Conservation (phyloP, 2,888 invertebrate genomes). For the Suillia variegata region DNA sequence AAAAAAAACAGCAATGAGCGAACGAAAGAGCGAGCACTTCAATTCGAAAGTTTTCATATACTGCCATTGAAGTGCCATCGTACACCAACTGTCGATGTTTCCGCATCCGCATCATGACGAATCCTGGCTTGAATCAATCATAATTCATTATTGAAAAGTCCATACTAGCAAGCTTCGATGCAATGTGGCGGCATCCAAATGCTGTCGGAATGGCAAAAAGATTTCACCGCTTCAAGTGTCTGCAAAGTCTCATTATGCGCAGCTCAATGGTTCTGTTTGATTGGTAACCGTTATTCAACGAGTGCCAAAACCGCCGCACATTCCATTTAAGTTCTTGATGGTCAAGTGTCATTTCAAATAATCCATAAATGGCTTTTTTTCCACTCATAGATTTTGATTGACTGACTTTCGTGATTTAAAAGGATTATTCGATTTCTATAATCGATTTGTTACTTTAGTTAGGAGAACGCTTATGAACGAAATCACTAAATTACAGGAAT, state of each 20-base stretch:
- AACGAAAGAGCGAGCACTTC: neutral
- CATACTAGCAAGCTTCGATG: too few species aligned
- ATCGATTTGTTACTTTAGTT: too few species aligned
- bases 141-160: slow-evolving; percentile 2
- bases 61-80: slow-evolving; percentile 1
- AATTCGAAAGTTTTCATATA: neutral
- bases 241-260: slow-evolving; percentile 1
- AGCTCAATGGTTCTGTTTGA: neutral
- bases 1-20: neutral
- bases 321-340: neutral
- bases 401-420: neutral
- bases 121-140: slow-evolving; percentile 6
- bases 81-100: slow-evolving; percentile 1
- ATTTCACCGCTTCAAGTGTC: neutral
- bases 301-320: neutral
- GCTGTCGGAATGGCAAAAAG: neutral
- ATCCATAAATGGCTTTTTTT: neutral
- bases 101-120: slow-evolving; percentile 1
- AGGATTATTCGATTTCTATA: neutral
- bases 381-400: neutral
- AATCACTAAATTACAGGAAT: too few species aligned
- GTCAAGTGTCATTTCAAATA: neutral
- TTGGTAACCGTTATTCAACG: neutral
- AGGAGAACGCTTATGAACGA: too few species aligned
- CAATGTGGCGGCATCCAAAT: slow-evolving; percentile 2